Percentiles rank a stretch among this genome's conserved stretches.
These are phyloP conservation scores for Pholis gunnellus DNA, from an alignment of 2,113 vertebrate genomes.

Conservation along the genomic window DNA sequence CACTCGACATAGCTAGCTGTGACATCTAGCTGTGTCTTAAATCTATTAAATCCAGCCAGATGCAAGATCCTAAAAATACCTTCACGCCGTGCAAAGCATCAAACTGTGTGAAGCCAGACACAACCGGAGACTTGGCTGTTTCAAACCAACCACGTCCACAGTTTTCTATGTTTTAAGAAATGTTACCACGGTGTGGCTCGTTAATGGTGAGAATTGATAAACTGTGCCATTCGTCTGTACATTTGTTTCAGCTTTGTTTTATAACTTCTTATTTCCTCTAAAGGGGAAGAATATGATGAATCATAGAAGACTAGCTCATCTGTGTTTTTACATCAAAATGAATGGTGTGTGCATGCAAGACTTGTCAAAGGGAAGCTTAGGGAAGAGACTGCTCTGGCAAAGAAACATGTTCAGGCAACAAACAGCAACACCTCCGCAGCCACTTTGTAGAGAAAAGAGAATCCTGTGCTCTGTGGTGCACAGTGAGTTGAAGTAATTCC, in stretches of 20 bases:
- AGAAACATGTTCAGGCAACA: conserved; percentile 50
- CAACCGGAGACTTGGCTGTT: conserved; percentile 14
- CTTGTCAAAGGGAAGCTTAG: conserved; percentile 42
- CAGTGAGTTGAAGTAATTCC: conserved; percentile 50
- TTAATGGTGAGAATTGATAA: conserved; percentile 7
- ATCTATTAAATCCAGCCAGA: conserved; percentile 42
- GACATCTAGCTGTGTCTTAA: conserved; percentile 42
- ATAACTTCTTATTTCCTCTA: conserved; percentile 26
- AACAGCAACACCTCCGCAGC: conserved; percentile 42
- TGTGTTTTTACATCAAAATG: conserved; percentile 31
- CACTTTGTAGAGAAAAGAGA: conserved; percentile 15
- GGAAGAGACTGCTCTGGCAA: conserved; percentile 29
- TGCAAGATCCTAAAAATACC: conserved; percentile 61
- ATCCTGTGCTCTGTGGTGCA: conserved; percentile 29
- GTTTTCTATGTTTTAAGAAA: conserved; percentile 14
- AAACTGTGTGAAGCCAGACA: conserved; percentile 39
- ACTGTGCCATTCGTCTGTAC: conserved; percentile 19
- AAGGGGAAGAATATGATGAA: background rate
- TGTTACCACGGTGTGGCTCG: background rate
- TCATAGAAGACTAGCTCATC: conserved; percentile 11
- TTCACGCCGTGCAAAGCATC: conserved; percentile 24
- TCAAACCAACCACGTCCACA: conserved; percentile 30
- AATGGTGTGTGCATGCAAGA: background rate
- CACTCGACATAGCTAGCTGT: conserved; percentile 34
- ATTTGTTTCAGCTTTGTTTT: conserved; percentile 19